Evolutionary conservation across 2,797 vertebrate genomes (phyloP), one percentile per base, ranked within the genome.

Genomic region (Telmatherina bonti): DNA sequence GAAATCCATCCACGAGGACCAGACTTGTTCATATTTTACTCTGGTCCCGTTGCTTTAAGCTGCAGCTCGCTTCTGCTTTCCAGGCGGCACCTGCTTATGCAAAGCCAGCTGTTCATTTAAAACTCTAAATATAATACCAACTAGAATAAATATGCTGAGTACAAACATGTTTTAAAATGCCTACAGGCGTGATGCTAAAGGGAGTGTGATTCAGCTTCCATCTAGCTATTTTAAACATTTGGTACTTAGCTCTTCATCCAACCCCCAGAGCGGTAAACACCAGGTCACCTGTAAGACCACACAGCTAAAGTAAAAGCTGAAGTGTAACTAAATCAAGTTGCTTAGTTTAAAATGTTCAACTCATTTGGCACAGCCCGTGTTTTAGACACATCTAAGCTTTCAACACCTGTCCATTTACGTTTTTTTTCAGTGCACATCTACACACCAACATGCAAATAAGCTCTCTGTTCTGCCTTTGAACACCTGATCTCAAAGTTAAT

Each of bases 341-440:
- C 69, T n/a, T n/a, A 70, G 61, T 62, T 54, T 3, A 38, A 74
- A 36, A 64, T 69, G 51, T 51, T 66, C 41, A n/a, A n/a, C 60
- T 43, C 35, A 56, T 81, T 35, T 31, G 53, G 18, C 9, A 5
- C 43, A 35, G 16, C 59, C 30, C 1, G 4, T 20, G 3, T 70
- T 80, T 78, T 43, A 62, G 43, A 79, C 57, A 62, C 45, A 20
- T 47, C 56, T 24, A 26, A 62, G 85, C 71, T 86, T 77, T 84
- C 74, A 80, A 79, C 75, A 79, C 62, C 56, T 7, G 13, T 43
- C 62, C 47, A 43, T 66, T 58, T 63, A 56, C n/a, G 30, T 7
- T n/a, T 33, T 58, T 62, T 69, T 61, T 8, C 49, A 13, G 49
- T 45, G 30, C 11, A 29, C 62, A 31, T 74, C 31, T 55, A 70